phyloP scores from a whole-genome alignment of 2,888 invertebrate species.

The Villa cingulata region DNA sequence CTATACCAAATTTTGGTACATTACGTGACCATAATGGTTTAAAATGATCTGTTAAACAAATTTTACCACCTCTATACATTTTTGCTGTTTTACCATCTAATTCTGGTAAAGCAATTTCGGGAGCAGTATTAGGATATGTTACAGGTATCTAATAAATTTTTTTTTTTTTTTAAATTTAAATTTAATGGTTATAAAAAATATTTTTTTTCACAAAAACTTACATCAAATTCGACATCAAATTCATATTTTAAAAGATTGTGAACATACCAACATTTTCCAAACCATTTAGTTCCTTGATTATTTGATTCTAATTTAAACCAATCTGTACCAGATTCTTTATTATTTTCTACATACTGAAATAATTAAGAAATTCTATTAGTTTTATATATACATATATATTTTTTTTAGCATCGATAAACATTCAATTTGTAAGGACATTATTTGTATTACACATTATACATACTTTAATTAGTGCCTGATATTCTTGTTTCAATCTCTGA shows the following conservation, averaged over 20 bases:
- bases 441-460: too few relatives aligned
- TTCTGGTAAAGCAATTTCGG: constrained; percentile 91
- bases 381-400: too few relatives aligned
- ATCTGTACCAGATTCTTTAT: constrained; percentile 88
- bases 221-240: constrained; percentile 96
- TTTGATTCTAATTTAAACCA: constrained; percentile 98
- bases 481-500: constrained; percentile 91
- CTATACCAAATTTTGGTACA: constrained; percentile 95
- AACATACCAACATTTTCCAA: constrained; percentile 98
- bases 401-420: not conserved
- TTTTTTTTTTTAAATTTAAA: too few relatives aligned
- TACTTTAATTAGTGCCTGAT: constrained; percentile 86
- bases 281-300: constrained; percentile 96
- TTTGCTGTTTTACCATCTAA: constrained; percentile 92
- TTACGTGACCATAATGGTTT: constrained; percentile 98
- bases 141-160: constrained; percentile 71
- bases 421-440: not conserved
- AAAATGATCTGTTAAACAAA: constrained; percentile 97
- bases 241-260: constrained; percentile 93
- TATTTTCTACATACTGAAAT: constrained; percentile 78
- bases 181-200: not conserved
- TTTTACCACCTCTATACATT: constrained; percentile 97
- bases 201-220: constrained; percentile 42
- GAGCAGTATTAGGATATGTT: constrained; percentile 92
- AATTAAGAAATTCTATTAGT: too few relatives aligned